Conservation (phyloP, 2,113 vertebrate species). For the Fregata magnificens region DNA sequence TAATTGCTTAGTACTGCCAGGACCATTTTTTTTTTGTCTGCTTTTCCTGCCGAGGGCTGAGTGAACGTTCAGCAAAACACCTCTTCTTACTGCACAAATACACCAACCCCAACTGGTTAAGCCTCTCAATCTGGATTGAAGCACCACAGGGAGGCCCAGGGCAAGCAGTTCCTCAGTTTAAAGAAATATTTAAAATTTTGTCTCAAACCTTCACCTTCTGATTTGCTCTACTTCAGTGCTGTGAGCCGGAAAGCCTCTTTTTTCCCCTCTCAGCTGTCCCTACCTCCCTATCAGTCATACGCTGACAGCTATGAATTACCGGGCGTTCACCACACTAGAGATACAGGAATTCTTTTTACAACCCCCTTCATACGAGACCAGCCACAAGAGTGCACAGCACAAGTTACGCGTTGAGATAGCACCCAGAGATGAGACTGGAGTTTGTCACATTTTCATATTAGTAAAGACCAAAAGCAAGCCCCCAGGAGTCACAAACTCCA, state of each 20-base stretch:
- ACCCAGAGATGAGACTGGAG: background rate
- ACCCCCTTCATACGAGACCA: background rate
- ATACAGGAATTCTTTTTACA: background rate
- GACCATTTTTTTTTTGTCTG: background rate
- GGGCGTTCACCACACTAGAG: background rate
- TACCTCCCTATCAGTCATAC: background rate
- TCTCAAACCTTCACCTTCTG: background rate
- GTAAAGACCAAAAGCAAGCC: background rate
- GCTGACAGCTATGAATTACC: background rate
- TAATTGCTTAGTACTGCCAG: accelerated
- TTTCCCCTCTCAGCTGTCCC: background rate
- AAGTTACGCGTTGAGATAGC: accelerated
- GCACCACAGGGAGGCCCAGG: background rate
- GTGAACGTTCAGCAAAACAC: background rate
- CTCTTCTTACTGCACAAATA: background rate
- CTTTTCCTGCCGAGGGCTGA: background rate
- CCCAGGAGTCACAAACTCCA: background rate
- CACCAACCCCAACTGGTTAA: background rate
- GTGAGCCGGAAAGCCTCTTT: background rate
- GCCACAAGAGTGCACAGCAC: background rate
- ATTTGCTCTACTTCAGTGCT: background rate
- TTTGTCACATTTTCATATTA: background rate
- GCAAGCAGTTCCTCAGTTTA: background rate
- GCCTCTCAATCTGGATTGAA: background rate
- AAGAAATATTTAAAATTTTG: background rate